Evolutionary conservation across 2,888 invertebrate genomes (phyloP), one percentile per base, ranked within the genome.

Genomic region (Sturmia bella): DNA sequence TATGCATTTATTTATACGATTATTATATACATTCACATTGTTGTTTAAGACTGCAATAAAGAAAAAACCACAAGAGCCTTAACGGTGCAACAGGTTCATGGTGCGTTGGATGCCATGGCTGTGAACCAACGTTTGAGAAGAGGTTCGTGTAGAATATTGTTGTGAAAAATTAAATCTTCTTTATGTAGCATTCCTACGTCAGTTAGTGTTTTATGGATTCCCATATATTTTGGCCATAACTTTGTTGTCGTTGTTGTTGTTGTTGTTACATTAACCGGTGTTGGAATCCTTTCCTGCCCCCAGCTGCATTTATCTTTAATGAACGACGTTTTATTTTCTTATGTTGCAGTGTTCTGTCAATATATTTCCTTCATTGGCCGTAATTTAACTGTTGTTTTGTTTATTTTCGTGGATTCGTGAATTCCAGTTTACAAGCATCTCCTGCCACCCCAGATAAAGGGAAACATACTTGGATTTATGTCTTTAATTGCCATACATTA

Each of bases 401-500:
- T 83, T 78, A 39, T 61, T 64, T 66, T 72, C 43, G 11, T 24
- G 13, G 19, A 24, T 27, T 45, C 56, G n/a, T 48, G 6, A 19
- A 39, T 45, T 69, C 45, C 61, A 69, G 80, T 72, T 66, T 52
- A 3, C 21, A 66, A 63, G 50, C 41, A 48, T n/a, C n/a, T n/a
- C n/a, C 63, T 74, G 13, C 64, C 66, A 69, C 74, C 77, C 52
- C 50, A 77, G 39, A 54, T 52, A 74, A 78, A 59, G 74, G 52
- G 17, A 64, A 73, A 82, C 9, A 69, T 74, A 59, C n/a, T 76
- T 76, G 32, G 13, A 48, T 81, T 76, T 70, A 64, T 79, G 54
- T 84, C 77, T 80, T 84, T 88, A 88, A 88, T 88, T 88, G 87
- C 85, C 85, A 68, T 84, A 84, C 83, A 86, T 86, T 84, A 84